Evolutionary conservation across 2,113 vertebrate genomes (phyloP), one percentile per base, ranked within the genome.

Genomic region (Thomomys bottae): DNA sequence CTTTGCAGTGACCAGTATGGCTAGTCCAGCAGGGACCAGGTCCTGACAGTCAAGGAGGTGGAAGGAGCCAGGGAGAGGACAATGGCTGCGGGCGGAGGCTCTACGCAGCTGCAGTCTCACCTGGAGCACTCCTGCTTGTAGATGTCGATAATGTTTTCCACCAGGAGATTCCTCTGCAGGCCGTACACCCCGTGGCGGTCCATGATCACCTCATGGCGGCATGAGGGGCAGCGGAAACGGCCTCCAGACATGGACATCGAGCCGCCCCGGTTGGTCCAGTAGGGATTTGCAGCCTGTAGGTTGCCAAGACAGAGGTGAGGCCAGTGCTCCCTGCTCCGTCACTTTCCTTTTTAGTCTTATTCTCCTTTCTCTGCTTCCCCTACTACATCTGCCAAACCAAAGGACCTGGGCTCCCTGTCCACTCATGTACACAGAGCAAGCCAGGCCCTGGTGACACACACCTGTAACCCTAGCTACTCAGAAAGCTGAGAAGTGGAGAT

Each of bases 121-220:
- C 98, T 98, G 94, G 97, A 98, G 77, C 95, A 98, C 71, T 98
- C 98, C 96, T 99, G 99, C 96, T 99, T 99, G 95, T 99, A 99
- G 97, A 99, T 98, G 89, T 99, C 99, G 4, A 99, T 99, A 95
- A 99, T 99, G 96, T 99, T 99, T 96, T 99, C 99, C 81, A 99
- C 99, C 87, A 99, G 96, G 78, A 99, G 98, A 94, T 99, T 99
- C 91, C 99, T 98, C 97, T 99, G 99, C 54, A 99, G 98, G 71
- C 99, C 99, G 0, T 99, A 99, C 30, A 99, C 99, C 0, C 99
- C 99, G 0, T 99, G 99, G 10, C 99, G 99, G 91, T 99, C 99
- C 90, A 99, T 98, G 94, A 99, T 98, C 54, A 99, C 99, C 96
- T 99, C 99, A 0, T 99, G 99, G 24, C 99, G 99, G 93, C 99